Conservation (phyloP, 2,113 vertebrate species). For the Callospermophilus lateralis region DNA sequence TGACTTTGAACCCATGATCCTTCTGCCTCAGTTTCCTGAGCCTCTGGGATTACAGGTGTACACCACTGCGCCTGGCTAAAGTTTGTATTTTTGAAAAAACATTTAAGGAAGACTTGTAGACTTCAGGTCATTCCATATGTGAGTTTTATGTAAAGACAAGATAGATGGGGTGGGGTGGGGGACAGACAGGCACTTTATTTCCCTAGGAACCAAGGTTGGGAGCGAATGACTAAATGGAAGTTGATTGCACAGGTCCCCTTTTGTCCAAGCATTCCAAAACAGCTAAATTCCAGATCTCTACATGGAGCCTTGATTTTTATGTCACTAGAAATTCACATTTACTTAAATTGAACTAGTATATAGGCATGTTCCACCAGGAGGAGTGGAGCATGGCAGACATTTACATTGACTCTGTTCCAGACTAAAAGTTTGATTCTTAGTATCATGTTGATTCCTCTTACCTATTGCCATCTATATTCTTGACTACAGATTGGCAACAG, state of each 20-base stretch:
- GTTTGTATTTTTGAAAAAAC: slow-evolving; percentile 38
- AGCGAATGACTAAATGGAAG: not conserved
- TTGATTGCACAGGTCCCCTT: not conserved
- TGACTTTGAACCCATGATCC: too few species aligned
- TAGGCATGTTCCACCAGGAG: not conserved
- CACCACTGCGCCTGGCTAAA: not conserved
- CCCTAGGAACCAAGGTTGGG: not conserved
- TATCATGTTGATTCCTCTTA: not conserved
- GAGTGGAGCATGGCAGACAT: not conserved
- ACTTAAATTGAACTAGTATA: not conserved
- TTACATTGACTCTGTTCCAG: not conserved
- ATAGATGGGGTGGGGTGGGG: not conserved
- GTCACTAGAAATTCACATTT: not conserved
- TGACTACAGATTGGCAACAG: not conserved
- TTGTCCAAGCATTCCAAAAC: not conserved
- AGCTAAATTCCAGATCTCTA: not conserved
- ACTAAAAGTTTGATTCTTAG: not conserved
- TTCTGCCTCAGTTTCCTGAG: too few species aligned
- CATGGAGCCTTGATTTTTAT: not conserved
- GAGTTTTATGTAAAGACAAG: not conserved
- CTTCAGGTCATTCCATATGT: not conserved
- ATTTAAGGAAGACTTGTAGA: not conserved
- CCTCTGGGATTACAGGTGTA: too few species aligned
- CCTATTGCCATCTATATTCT: not conserved
- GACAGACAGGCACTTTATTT: not conserved